Conservation (phyloP, 2,113 vertebrate genomes). For the Laticauda laticaudata region DNA sequence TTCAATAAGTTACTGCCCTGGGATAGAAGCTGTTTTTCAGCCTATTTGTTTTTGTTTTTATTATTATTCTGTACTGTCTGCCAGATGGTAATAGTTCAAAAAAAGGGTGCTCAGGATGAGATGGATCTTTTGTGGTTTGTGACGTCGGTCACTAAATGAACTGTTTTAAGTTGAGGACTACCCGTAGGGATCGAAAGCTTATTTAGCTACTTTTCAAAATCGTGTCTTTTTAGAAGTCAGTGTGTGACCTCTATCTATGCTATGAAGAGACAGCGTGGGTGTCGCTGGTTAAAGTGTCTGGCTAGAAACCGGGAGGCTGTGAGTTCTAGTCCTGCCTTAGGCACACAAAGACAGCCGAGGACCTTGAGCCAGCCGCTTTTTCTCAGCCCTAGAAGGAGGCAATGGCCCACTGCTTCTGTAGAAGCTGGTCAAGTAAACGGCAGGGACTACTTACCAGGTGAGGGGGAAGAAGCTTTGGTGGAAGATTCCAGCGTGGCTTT, state of each 20-base stretch:
- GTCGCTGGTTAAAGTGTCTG: not conserved
- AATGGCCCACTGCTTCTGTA: not conserved
- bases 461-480: slow-evolving; percentile 68
- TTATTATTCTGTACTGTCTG: no score
- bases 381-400: not conserved
- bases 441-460: slow-evolving; percentile 72
- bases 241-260: not conserved
- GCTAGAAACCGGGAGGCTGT: not conserved
- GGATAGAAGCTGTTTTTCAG: no score
- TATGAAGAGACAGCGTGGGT: not conserved
- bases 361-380: not conserved
- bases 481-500: slow-evolving; percentile 83
- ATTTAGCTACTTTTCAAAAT: not conserved
- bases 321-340: not conserved
- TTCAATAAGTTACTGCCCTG: no score
- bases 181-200: not conserved
- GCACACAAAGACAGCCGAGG: not conserved
- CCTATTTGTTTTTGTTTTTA: no score
- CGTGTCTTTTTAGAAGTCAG: not conserved
- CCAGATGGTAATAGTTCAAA: no score
- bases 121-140: no score
- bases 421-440: not conserved
- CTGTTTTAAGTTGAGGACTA: no score
- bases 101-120: no score
- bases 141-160: not conserved